Evolutionary conservation across 2,888 invertebrate species (phyloP), one percentile per base, ranked within the genome.

Genomic region (Phoenoteleia sp.): DNA sequence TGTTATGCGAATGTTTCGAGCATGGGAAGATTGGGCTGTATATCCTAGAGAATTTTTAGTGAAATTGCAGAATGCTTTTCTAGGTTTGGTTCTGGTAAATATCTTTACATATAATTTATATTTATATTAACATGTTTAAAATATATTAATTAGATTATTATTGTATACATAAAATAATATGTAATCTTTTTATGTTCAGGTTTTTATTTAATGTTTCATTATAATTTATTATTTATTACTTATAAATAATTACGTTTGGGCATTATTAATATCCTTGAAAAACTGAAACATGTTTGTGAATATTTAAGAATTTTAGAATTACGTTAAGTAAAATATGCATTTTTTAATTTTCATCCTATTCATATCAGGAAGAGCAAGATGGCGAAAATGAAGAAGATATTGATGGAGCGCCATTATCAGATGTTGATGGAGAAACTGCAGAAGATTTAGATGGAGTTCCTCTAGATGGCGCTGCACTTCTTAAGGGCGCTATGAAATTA

Each of bases 1-100:
- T 54, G 97, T 99, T 33, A 96, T 98, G 93, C 96, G 97, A 91
- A 97, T 98, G 89, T 96, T 99, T 93, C 96, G 98, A 91, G 98
- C 99, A 1, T 99, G 99, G 99, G 99, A 99, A 93, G 99, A 99
- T 93, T 98, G 98, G 97, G 97, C 98, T 15, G 96, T 99, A 82
- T 99, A 99, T 94, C 98, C 99, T 0, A 97, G 97, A 77, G 99
- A 99, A 87, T 98, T 97, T 94, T 95, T 99, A 84, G 96, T 97
- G 84, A 97, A 96, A 91, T 94, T 99, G 81, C 98, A 99, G 93
- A 98, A 98, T 91, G 95, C 97, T 11, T 99, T 99, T 94, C 94
- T 99, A 2, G 99, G 99, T 3, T 94, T 98, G 42, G 95, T 94
- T 33, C 85, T 89, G 89, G 92, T 92, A 87, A 88, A 71, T 67